Evolutionary conservation across 2,797 vertebrate genomes (phyloP), one percentile per base, ranked within the genome.

Genomic region (Oophaga sylvatica): DNA sequence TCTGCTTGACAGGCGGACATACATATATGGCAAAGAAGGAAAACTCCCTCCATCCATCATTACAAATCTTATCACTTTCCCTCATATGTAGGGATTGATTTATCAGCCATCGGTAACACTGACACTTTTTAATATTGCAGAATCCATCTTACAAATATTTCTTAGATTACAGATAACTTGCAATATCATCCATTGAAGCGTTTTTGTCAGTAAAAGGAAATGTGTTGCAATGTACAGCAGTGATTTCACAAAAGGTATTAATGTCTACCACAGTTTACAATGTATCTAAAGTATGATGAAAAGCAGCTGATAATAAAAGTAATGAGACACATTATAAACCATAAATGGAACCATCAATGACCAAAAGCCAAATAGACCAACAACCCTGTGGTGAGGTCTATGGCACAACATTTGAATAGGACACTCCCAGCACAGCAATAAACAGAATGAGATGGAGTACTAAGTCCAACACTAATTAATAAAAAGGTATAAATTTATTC

Each of bases 81-180:
- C 78, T 87, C 62, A 76, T 77, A 77, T 20, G 73, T 67, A 83
- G 60, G 60, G 31, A 83, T 65, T 83, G 80, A 70, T 83, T 87
- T 83, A 87, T 87, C 71, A 87, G 67, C 45, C 60, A 87, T 67
- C 59, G 45, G 60, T 59, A 22, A n/a, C 82, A 60, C 71, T 87
- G 71, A 77, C 80, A 77, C 84, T 87, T 87, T 81, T 87, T 83
- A 77, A 83, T 83, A 87, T 76, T 77, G 68, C 70, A 75, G 45
- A 45, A 62, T 87, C 79, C 86, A 67, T 87, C 79, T 62, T 73
- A 53, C 70, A 87, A 81, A 82, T 83, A 87, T 71, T 87, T 83
- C n/a, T 71, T 65, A 86, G 84, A 67, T 84, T 84, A 84, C 15
- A 84, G 83, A 86, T 79, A 79, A 80, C 84, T 77, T 87, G 80